Evolutionary conservation across 2,888 invertebrate species (phyloP).

Genomic region (Aleiodes testaceus): DNA sequence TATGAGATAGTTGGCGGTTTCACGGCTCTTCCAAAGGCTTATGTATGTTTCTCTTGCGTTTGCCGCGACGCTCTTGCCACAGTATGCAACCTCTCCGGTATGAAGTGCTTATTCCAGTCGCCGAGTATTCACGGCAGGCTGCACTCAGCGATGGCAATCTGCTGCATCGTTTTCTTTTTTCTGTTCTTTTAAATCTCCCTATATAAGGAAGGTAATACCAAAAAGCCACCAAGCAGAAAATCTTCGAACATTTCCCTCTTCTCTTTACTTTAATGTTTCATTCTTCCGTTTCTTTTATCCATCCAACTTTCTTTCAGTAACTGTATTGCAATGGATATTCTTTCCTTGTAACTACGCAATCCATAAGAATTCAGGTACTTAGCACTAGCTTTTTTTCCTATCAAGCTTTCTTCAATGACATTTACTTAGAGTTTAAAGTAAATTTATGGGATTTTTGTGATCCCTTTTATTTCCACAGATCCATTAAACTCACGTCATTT

Average conservation of each 20-base stretch:
- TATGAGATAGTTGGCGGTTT: background rate
- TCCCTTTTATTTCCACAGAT: no score
- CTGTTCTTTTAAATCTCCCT: slow-evolving; percentile 36
- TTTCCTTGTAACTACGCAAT: slow-evolving; percentile 39
- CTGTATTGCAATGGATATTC: slow-evolving; percentile 30
- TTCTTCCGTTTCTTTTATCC: slow-evolving; percentile 23
- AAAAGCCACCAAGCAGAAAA: slow-evolving; percentile 53
- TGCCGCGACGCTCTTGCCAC: slow-evolving; percentile 23
- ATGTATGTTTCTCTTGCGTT: slow-evolving; percentile 19
- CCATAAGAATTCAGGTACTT: slow-evolving; percentile 50
- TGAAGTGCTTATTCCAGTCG: slow-evolving; percentile 52
- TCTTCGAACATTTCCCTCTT: slow-evolving; percentile 43
- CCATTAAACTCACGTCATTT: no score
- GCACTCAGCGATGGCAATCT: slow-evolving; percentile 53
- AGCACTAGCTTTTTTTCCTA: slow-evolving; percentile 35
- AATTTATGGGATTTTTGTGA: no score
- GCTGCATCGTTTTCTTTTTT: slow-evolving; percentile 45
- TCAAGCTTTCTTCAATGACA: no score
- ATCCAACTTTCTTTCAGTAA: slow-evolving; percentile 32
- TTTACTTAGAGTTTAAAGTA: no score
- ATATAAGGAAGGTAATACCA: slow-evolving; percentile 52
- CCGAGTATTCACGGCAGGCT: slow-evolving; percentile 49
- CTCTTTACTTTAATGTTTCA: slow-evolving; percentile 16
- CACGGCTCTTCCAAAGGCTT: slow-evolving; percentile 23
- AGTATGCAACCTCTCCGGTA: slow-evolving; percentile 41